Conservation (phyloP, 2,113 vertebrate species). For the Lipophrys pholis region DNA sequence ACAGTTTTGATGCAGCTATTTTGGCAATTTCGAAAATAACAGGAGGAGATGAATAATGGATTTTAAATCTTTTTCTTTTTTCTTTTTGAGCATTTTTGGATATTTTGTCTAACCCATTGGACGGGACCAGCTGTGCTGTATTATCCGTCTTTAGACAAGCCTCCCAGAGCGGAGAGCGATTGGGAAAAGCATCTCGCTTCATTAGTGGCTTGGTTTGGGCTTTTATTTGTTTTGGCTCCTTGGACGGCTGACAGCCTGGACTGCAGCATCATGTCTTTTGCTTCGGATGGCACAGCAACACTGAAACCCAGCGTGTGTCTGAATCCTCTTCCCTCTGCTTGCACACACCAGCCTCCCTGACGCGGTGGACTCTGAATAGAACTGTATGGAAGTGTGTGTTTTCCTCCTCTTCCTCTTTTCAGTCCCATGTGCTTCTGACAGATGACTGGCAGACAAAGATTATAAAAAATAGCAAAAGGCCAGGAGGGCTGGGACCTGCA, state of each 20-base stretch:
- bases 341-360: conserved; percentile 66
- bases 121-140: conserved; percentile 52
- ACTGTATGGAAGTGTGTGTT: conserved; percentile 61
- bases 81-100: conserved; percentile 16
- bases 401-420: conserved; percentile 19
- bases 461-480: conserved; percentile 74
- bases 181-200: conserved; percentile 64
- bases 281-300: conserved; percentile 72
- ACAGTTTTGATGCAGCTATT: conserved; percentile 19
- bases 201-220: conserved; percentile 68
- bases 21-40: conserved; percentile 36
- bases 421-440: conserved; percentile 68
- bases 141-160: conserved; percentile 63
- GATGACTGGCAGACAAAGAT: conserved; percentile 78
- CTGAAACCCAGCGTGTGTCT: conserved; percentile 71
- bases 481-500: conserved; percentile 71
- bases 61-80: conserved; percentile 5
- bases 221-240: conserved; percentile 75
- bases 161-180: conserved; percentile 59
- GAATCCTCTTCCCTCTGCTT: conserved; percentile 68
- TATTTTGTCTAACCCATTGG: conserved; percentile 35
- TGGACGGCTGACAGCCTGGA: conserved; percentile 71
- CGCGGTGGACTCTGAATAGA: conserved; percentile 66
- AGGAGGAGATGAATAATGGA: conserved; percentile 37
- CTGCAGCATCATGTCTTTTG: conserved; percentile 74